phyloP scores from a whole-genome alignment of 2,113 vertebrate species.

The Leuciscus idus region DNA sequence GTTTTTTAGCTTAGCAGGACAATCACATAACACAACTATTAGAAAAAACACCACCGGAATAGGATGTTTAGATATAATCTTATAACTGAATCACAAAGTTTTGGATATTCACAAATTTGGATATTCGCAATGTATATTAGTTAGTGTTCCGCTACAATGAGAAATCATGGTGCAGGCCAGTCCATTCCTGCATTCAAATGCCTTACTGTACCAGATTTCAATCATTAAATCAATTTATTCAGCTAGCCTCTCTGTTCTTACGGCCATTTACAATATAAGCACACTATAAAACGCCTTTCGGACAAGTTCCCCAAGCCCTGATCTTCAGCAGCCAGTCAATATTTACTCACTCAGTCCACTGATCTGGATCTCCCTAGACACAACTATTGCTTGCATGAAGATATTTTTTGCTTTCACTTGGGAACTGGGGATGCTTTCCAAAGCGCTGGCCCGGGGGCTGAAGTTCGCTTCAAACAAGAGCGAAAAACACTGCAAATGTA shows the following conservation, averaged over 20 bases:
- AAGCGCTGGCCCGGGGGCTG: neutral
- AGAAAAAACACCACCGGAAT: neutral
- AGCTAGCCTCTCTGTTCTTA: neutral
- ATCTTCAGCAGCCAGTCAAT: constrained; percentile 27
- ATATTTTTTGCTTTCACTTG: constrained; percentile 19
- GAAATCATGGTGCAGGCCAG: neutral
- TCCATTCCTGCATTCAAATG: neutral
- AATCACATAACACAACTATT: neutral
- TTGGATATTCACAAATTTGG: no score
- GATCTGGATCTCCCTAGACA: constrained; percentile 28
- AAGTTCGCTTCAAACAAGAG: neutral
- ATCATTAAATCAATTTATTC: constrained; percentile 12
- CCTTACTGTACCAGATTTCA: neutral
- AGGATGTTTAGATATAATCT: neutral
- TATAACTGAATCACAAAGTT: neutral
- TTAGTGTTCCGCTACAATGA: neutral
- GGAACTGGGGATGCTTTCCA: neutral
- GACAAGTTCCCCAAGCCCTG: neutral
- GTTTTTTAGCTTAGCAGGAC: neutral
- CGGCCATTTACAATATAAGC: neutral
- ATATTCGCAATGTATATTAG: neutral
- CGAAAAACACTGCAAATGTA: neutral
- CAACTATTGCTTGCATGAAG: constrained; percentile 1
- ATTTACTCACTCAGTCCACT: constrained; percentile 9
- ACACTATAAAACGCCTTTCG: neutral